Evolutionary conservation across 2,113 vertebrate species (phyloP).

Genomic region (Eurystomus gularis): DNA sequence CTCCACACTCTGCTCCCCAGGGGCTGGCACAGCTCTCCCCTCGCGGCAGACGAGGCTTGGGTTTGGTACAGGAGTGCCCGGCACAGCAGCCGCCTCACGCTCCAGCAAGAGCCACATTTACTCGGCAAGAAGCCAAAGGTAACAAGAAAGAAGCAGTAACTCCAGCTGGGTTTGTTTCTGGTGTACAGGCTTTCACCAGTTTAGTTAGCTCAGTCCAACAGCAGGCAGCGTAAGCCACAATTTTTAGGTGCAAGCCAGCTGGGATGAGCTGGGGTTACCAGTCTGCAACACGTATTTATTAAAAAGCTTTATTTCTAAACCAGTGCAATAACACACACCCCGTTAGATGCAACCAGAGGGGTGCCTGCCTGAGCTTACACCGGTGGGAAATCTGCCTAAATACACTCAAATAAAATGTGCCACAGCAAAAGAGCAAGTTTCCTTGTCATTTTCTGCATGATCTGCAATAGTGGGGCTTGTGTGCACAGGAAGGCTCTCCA

Average conservation of each 20-base stretch:
- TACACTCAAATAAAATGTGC: not conserved
- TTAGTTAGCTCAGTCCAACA: not conserved
- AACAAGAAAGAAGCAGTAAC: not conserved
- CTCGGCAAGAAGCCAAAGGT: not conserved
- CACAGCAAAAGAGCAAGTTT: not conserved
- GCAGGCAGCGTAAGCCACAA: not conserved
- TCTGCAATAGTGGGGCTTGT: not conserved
- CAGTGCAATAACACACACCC: not conserved
- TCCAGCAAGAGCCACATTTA: not conserved
- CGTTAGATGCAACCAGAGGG: not conserved
- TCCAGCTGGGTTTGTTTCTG: not conserved
- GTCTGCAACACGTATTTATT: not conserved
- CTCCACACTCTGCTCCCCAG: rapidly evolving
- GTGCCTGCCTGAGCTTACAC: not conserved
- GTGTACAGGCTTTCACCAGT: not conserved
- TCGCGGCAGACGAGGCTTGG: rapidly evolving
- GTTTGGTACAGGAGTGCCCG: not conserved
- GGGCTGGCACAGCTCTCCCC: not conserved
- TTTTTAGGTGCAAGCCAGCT: not conserved
- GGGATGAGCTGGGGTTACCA: not conserved
- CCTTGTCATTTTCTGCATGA: not conserved
- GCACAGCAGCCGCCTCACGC: not conserved
- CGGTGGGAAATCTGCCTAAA: not conserved
- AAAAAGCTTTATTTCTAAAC: not conserved
- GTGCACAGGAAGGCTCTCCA: not conserved